phyloP scores from a whole-genome alignment of 2,888 invertebrate genomes.

The Chloroclysta siterata region DNA sequence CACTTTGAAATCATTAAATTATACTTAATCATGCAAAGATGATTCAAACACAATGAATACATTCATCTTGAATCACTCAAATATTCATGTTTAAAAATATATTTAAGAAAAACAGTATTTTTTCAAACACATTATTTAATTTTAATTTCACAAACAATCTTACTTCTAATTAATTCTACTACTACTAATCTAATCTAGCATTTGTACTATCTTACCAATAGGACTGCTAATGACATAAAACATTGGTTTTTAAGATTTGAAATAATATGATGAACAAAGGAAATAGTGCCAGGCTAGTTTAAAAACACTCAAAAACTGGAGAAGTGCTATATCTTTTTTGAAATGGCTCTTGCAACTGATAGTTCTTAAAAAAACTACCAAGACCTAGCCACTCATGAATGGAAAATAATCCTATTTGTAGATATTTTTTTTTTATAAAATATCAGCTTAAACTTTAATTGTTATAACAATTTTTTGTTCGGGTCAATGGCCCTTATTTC shows the following conservation, averaged over 20 bases:
- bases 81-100: not conserved
- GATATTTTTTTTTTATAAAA: no score
- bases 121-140: conserved; percentile 12
- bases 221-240: conserved; percentile 8
- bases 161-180: not conserved
- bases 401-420: no score
- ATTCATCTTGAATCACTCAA: not conserved
- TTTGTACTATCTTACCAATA: conserved; percentile 27
- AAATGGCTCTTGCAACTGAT: no score
- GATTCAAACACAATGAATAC: no score
- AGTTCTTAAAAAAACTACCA: no score
- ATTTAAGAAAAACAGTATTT: not conserved
- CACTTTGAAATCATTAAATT: no score
- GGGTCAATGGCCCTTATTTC: not conserved
- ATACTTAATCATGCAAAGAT: no score
- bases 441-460: not conserved
- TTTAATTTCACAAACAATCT: conserved; percentile 9
- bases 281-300: conserved; percentile 11
- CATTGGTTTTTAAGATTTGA: conserved; percentile 22
- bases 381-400: no score
- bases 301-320: no score
- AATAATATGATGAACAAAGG: conserved; percentile 30
- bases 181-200: conserved; percentile 15
- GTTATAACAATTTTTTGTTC: not conserved
- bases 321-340: no score